A percentile compares a stretch with the other conserved stretches of the same genome.
phyloP scores from a whole-genome alignment of 2,113 vertebrate genomes.

The Bambusicola thoracicus region DNA sequence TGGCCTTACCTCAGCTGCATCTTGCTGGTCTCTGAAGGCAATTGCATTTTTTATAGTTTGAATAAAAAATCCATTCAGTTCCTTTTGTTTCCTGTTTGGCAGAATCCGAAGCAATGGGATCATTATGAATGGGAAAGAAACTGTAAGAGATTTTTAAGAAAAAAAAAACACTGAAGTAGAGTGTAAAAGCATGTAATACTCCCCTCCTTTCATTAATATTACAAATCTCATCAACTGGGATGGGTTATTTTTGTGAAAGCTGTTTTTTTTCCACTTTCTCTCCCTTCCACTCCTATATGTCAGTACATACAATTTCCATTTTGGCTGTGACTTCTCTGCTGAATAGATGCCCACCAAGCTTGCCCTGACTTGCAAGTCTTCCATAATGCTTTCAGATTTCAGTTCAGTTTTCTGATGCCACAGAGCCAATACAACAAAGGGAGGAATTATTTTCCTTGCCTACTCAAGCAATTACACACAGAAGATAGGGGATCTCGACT shows the following conservation, averaged over 20 bases:
- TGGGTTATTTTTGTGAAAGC: background rate
- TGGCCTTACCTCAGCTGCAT: conserved; percentile 84
- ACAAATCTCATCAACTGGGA: background rate
- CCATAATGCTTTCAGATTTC: background rate
- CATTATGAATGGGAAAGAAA: conserved; percentile 89
- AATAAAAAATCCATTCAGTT: conserved; percentile 89
- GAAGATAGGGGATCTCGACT: background rate
- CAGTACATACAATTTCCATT: background rate
- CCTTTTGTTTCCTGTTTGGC: conserved; percentile 84
- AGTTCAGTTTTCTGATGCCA: background rate
- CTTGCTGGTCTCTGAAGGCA: conserved; percentile 85
- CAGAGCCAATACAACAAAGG: background rate
- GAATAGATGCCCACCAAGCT: background rate
- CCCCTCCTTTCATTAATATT: background rate
- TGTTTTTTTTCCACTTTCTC: background rate
- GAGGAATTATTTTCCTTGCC: background rate
- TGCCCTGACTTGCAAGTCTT: background rate
- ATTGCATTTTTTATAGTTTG: conserved; percentile 85
- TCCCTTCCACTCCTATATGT: background rate
- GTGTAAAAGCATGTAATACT: background rate
- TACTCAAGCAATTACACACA: background rate
- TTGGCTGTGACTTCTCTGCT: background rate
- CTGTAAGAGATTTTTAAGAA: conserved; percentile 72
- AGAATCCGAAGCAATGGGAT: conserved; percentile 80
- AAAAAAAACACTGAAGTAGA: background rate